Evolutionary conservation across 2,113 vertebrate species (phyloP), one percentile per base, ranked within the genome.

Genomic region (Urocolius indicus): DNA sequence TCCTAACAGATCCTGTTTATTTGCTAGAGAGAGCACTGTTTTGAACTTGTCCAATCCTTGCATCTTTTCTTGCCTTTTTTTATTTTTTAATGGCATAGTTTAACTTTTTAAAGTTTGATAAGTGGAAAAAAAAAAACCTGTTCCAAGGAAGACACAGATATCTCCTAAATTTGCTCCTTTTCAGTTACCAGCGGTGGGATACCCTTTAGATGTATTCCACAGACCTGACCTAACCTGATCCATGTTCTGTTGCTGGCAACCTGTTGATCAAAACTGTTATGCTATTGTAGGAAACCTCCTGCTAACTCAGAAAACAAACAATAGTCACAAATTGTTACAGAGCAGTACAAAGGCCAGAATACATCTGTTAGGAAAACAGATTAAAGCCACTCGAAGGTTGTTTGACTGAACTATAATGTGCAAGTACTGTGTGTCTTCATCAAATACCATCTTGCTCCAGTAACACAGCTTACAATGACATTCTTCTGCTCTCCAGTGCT

Each of bases 1-100:
- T 95, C 91, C 91, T 67, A 75, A 72, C 27, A 87, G 89, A 78
- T 84, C 61, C 81, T 95, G 65, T 4, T 78, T 92, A 94, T 93
- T 88, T 87, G 62, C 75, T 85, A 5, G 41, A 78, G 46, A 71
- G 43, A 51, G 36, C 57, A 74, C 71, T 89, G 80, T 92, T 95
- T 71, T 90, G 38, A 81, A 45, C 18, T 65, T 20, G n/a, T 78
- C 46, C 29, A 75, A 7, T 87, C 57, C 26, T 49, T 71, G 20
- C 55, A 54, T 34, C 36, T 82, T 84, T 87, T 91, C 48, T 83
- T 68, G 66, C 23, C 32, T 12, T 43, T 84, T 78, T 49, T 22
- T 72, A 43, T 17, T 26, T 48, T 78, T 38, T 4, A 43, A 49
- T 32, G 61, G 15, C 26, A n/a, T 49, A 8, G 19, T 79, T 90